Conservation (phyloP, 2,797 vertebrate genomes). For the Pseudocheirus occidentalis region DNA sequence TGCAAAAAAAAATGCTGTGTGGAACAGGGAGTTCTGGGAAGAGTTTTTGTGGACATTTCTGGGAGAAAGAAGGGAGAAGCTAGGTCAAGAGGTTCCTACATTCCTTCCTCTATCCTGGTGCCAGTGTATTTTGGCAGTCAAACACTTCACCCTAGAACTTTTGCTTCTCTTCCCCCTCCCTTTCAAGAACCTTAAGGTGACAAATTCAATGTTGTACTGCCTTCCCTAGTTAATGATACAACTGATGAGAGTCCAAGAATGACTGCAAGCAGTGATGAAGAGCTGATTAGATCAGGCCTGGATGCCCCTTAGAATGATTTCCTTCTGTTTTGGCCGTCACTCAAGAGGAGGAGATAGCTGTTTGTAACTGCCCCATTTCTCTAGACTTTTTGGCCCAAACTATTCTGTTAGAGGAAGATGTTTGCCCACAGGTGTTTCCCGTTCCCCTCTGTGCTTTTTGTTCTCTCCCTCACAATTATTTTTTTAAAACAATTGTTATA, state of each 20-base stretch:
- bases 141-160: not conserved
- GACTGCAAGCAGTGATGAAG: not conserved
- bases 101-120: not conserved
- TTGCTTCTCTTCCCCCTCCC: not conserved
- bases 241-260: not conserved
- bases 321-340: not conserved
- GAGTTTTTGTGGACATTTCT: not conserved
- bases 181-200: not conserved
- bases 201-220: not conserved
- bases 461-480: not conserved
- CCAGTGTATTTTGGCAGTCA: not conserved
- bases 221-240: not conserved
- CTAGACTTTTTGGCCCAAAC: not conserved
- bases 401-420: not conserved
- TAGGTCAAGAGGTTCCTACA: not conserved
- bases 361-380: not conserved
- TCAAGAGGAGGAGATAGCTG: not conserved
- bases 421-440: not conserved
- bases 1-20: not conserved
- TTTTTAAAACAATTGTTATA: not conserved
- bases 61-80: not conserved
- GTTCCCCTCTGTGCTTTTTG: not conserved
- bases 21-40: not conserved
- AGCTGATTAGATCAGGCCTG: not conserved
- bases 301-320: not conserved